Base-by-base conservation (phyloP, 2,113 vertebrate genomes). In the Paraplagusia blochii region DNA sequence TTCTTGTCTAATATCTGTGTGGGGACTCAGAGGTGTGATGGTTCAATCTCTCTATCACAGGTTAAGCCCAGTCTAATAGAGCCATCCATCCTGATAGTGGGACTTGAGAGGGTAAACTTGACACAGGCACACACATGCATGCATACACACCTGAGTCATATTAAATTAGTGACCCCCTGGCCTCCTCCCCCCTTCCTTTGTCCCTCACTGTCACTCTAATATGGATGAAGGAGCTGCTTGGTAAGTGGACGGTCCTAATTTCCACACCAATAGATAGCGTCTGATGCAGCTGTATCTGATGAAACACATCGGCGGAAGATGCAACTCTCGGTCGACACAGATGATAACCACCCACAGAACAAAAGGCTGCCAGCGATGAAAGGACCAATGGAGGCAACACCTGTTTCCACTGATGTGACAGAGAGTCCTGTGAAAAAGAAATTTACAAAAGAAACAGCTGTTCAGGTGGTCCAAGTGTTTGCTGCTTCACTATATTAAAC, bases 241-340 rank as follows among this genome's bases (percentile, higher is more conserved):
- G 66, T 54, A 57, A 85, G 65, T 79, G 63, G 49, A 76, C 50
- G 70, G 77, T 71, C 77, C 77, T 81, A 64, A 77, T 85, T 82
- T 84, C 79, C 81, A 82, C 79, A 70, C 73, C 75, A 69, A 58
- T 70, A 72, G 73, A 72, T 62, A 58, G 64, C 14, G 53, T 67
- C 79, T 13, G 16, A 54, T 66, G 69, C 81, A 82, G 83, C 83
- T 82, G 81, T 34, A 63, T 69, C 67, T 83, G 85, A 85, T 85
- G 83, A 82, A 87, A 83, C 53, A 54, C 60, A 62, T 72, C 43
- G 64, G 12, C 19, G 2, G 42, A 61, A 74, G 69, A 66, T 18
- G 77, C 68, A 87, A 82, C 70, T 57, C 45, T 49, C 10, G 53
- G 49, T 17, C 57, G 4, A 12, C 58, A 47, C 82, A 79, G 74